phyloP scores from a whole-genome alignment of 2,797 vertebrate genomes.

The Coranthus polyacanthus region DNA sequence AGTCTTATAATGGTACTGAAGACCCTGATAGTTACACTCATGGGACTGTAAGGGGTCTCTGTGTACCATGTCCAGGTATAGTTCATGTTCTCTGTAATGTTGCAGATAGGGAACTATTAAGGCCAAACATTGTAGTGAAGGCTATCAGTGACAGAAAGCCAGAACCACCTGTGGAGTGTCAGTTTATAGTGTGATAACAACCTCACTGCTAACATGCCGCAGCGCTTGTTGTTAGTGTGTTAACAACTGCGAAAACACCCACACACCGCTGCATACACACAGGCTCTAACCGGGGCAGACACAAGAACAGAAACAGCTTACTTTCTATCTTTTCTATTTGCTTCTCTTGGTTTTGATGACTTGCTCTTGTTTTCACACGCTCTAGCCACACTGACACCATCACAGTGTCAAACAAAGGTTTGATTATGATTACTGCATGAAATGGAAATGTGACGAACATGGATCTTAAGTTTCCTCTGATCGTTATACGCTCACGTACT shows the following conservation, averaged over 20 bases:
- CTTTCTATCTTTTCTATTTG: slow-evolving; percentile 28
- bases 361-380: slow-evolving; percentile 50
- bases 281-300: neutral
- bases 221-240: slow-evolving; percentile 17
- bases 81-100: slow-evolving; percentile 5
- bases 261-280: slow-evolving; percentile 16
- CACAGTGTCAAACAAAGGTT: neutral
- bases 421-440: neutral
- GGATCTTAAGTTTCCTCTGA: neutral
- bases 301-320: slow-evolving; percentile 10
- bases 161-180: slow-evolving; percentile 51
- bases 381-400: slow-evolving; percentile 38
- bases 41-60: neutral
- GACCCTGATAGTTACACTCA: neutral
- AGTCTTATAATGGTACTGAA: too few species aligned
- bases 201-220: slow-evolving; percentile 14
- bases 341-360: slow-evolving; percentile 33
- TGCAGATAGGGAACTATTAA: slow-evolving; percentile 10
- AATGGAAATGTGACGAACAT: neutral
- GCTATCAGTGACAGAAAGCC: slow-evolving; percentile 5
- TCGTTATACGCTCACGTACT: neutral
- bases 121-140: slow-evolving; percentile 2
- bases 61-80: slow-evolving; percentile 7
- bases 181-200: slow-evolving; percentile 38
- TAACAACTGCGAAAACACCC: slow-evolving; percentile 23